A percentile compares a stretch with the other conserved stretches of the same genome.
Evolutionary conservation across 2,797 vertebrate species (phyloP).

Genomic region (Pipistrellus pygmaeus): DNA sequence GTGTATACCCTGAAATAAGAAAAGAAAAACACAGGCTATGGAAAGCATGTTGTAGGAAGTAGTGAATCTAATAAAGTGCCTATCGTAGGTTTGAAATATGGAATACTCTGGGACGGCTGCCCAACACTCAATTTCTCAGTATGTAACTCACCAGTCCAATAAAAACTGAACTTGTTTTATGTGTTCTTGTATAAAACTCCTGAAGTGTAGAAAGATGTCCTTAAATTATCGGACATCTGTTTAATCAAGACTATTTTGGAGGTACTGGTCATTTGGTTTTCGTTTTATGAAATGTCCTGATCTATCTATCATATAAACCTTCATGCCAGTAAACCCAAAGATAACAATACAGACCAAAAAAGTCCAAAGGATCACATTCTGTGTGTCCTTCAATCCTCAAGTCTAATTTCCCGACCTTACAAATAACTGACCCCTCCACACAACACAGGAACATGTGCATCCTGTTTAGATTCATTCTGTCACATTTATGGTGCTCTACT

Average conservation of each 20-base stretch:
- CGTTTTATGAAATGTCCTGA: conserved; percentile 18
- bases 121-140: not conserved
- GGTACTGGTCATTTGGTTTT: not conserved
- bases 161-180: conserved; percentile 29
- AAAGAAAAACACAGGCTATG: not conserved
- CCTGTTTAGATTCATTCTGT: not conserved
- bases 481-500: not conserved
- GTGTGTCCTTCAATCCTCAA: not conserved
- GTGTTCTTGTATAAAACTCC: not conserved
- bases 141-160: not conserved
- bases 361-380: not conserved
- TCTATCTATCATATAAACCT: not conserved
- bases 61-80: not conserved
- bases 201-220: not conserved
- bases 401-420: not conserved
- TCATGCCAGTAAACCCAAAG: conserved; percentile 19
- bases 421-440: not conserved
- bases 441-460: not conserved
- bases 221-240: not conserved
- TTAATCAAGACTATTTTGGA: conserved; percentile 21
- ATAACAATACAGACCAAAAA: not conserved
- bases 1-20: conserved; percentile 94
- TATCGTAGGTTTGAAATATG: not conserved
- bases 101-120: not conserved
- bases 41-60: not conserved